phyloP scores from a whole-genome alignment of 2,888 invertebrate genomes.

The Leptinotarsa haldemani region DNA sequence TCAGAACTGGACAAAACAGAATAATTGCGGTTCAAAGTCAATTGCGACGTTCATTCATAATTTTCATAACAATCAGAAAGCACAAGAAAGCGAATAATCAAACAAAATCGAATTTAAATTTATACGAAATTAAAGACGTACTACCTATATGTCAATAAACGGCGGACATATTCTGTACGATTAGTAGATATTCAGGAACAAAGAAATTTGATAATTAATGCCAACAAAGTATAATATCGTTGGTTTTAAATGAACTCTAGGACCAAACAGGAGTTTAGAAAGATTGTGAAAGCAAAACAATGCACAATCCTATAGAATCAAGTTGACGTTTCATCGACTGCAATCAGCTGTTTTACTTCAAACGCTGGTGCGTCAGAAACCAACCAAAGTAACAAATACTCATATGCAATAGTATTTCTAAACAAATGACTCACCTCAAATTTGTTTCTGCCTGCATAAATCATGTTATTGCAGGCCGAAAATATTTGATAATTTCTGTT shows the following conservation, averaged over 20 bases:
- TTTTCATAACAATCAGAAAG: not conserved
- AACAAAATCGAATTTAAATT: not conserved
- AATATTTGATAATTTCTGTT: slow-evolving; percentile 28
- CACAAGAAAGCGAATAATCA: not conserved
- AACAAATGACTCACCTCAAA: slow-evolving; percentile 69
- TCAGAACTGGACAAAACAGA: not conserved
- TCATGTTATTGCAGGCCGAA: slow-evolving; percentile 67
- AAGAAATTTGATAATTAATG: slow-evolving; percentile 43
- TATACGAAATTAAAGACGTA: slow-evolving; percentile 51
- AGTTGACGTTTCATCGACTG: slow-evolving; percentile 59
- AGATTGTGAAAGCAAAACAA: slow-evolving; percentile 35
- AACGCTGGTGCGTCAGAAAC: slow-evolving; percentile 56
- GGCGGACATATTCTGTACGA: slow-evolving; percentile 60
- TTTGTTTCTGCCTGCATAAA: slow-evolving; percentile 74
- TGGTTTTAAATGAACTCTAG: not conserved
- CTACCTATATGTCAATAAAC: slow-evolving; percentile 55
- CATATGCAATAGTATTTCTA: not conserved
- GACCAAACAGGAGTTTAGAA: slow-evolving; percentile 7
- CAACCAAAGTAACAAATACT: slow-evolving; percentile 6
- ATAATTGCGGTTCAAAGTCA: slow-evolving; percentile 6
- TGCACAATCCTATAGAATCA: slow-evolving; percentile 39
- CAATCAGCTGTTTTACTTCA: slow-evolving; percentile 72
- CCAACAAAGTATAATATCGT: slow-evolving; percentile 1
- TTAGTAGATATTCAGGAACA: slow-evolving; percentile 54
- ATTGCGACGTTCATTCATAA: not conserved